Base-by-base conservation (phyloP, 2,113 vertebrate genomes). In the Agapornis roseicollis region DNA sequence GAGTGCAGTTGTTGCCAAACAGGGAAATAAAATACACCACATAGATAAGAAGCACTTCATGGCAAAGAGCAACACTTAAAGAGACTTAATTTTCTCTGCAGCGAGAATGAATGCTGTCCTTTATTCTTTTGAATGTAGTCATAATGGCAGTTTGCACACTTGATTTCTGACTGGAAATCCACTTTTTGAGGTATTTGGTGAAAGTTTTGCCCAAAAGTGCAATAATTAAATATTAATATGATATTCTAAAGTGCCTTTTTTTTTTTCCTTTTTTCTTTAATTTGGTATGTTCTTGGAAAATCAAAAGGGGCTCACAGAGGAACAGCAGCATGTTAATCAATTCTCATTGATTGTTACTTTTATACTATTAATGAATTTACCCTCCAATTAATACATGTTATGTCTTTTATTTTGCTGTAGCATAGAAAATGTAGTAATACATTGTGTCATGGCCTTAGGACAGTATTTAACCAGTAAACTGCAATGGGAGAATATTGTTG, bases 11-110 rank as follows among this genome's bases (percentile, higher is more conserved):
- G 70, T 93, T 91, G 84, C 77, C 77, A 77, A 85, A 89, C 89
- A 86, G 84, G 85, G 52, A 89, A 76, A 85, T 69, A 82, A 95
- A 90, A 85, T 79, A 58, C 7, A 49, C 80, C 66, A 41, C 41
- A 42, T 24, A 66, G 53, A 81, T 68, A 77, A 83, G 61, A 95
- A 90, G 81, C 95, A 58, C 82, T 96, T 92, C 27, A 63, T 91
- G 88, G 86, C 81, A 94, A 94, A 95, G 81, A 87, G 84, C 76
- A 91, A 84, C 69, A 41, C 77, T 95, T 94, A 93, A 80, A 85
- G 90, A 93, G 79, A 86, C 93, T 96, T 94, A 92, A 95, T 95
- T 97, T 96, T 93, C 87, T 92, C 50, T 88, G 81, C 82, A 91
- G 56, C 5, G 25, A 81, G 71, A 88, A 93, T 93, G 63, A 90